phyloP scores from a whole-genome alignment of 2,113 vertebrate genomes.

The Calypte anna region DNA sequence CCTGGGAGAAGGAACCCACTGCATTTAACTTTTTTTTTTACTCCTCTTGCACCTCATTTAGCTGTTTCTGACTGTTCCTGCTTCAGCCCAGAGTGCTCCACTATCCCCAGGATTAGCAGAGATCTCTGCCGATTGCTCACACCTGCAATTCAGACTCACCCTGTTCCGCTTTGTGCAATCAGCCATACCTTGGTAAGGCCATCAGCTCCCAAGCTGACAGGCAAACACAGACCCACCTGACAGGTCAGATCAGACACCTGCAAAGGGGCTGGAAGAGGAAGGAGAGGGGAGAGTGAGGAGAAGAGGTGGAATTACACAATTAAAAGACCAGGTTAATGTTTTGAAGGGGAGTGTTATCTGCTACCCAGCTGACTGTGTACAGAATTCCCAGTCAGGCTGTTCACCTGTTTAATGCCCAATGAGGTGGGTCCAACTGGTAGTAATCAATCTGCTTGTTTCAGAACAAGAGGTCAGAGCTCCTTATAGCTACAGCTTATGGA shows the following conservation, averaged over 20 bases:
- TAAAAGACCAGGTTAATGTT: conserved; percentile 4
- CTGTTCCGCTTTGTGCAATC: conserved; percentile 85
- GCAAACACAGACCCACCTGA: conserved; percentile 89
- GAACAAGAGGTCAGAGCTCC: background rate
- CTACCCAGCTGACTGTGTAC: background rate
- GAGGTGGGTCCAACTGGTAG: background rate
- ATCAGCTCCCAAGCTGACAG: conserved; percentile 86
- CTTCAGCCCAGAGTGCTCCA: conserved; percentile 68
- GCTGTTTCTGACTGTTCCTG: conserved; percentile 50
- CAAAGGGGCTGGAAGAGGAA: conserved; percentile 25
- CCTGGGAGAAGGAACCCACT: background rate
- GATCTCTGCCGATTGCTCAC: conserved; percentile 87
- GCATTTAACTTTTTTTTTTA: background rate
- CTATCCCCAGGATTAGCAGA: conserved; percentile 85
- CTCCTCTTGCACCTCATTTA: conserved; percentile 46
- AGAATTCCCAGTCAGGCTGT: background rate
- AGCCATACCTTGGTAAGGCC: conserved; percentile 87
- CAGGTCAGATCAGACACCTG: conserved; percentile 79
- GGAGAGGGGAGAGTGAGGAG: background rate
- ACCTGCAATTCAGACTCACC: conserved; percentile 85
- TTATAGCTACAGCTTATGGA: background rate
- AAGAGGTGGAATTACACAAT: conserved; percentile 63
- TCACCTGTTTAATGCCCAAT: background rate
- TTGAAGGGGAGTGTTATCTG: background rate
- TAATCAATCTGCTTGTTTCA: background rate